phyloP scores from a whole-genome alignment of 2,113 vertebrate genomes.

The Thermophis baileyi region DNA sequence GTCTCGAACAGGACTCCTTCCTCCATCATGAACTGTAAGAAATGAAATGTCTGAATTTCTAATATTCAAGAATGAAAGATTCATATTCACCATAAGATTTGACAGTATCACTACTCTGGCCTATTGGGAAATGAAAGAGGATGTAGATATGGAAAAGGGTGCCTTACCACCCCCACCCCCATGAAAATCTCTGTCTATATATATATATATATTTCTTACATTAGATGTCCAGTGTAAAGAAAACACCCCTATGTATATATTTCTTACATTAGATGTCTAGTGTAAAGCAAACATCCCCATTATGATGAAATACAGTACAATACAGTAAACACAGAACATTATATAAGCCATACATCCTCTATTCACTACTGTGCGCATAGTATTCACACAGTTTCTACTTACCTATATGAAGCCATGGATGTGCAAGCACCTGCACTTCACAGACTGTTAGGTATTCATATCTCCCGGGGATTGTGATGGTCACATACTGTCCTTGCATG shows the following conservation, averaged over 20 bases:
- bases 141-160: background rate
- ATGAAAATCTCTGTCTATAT: background rate
- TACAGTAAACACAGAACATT: background rate
- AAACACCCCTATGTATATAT: too few relatives aligned
- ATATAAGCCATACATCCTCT: background rate
- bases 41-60: background rate
- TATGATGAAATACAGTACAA: background rate
- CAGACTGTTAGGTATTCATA: slow-evolving; percentile 37
- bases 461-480: slow-evolving; percentile 32
- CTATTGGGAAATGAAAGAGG: too few relatives aligned
- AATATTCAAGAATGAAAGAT: too few relatives aligned
- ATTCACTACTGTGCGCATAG: background rate
- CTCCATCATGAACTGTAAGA: slow-evolving; percentile 19
- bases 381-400: slow-evolving; percentile 7
- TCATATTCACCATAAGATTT: background rate
- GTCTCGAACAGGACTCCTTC: slow-evolving; percentile 3
- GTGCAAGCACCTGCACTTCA: slow-evolving; percentile 37
- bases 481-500: slow-evolving; percentile 54
- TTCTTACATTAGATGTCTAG: background rate
- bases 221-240: background rate
- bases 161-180: too few relatives aligned
- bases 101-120: too few relatives aligned
- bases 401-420: background rate
- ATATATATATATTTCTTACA: too few relatives aligned
- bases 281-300: background rate